These are phyloP conservation scores for Diglossa cyanea DNA, from an alignment of 2,797 vertebrate genomes.

Conservation along the genomic window DNA sequence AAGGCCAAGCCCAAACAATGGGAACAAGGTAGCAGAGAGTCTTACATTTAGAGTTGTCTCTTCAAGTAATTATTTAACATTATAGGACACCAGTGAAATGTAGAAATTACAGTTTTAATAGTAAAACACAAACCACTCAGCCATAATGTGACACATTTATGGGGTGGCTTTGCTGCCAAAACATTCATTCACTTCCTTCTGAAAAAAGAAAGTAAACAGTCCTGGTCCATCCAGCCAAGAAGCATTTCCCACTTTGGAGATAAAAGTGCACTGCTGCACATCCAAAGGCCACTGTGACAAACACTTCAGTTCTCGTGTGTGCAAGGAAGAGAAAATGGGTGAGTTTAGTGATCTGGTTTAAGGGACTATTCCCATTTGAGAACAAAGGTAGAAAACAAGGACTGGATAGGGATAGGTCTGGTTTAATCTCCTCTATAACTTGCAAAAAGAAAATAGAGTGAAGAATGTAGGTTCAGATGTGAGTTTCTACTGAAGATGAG, in stretches of 20 bases:
- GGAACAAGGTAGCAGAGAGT: neutral
- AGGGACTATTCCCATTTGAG: neutral
- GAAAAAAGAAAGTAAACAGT: neutral
- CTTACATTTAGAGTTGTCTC: neutral
- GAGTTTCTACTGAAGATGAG: neutral
- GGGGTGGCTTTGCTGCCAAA: neutral
- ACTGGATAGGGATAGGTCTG: neutral
- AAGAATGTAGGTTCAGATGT: neutral
- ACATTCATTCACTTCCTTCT: neutral
- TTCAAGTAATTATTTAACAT: neutral
- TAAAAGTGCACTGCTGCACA: neutral
- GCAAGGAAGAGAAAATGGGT: neutral
- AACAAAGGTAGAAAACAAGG: neutral
- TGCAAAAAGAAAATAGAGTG: neutral
- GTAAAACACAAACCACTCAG: neutral
- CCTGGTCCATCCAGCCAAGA: neutral
- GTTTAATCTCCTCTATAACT: neutral
- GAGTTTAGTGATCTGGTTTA: neutral
- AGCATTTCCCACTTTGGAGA: neutral
- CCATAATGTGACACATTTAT: neutral
- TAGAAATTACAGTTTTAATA: neutral
- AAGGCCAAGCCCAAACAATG: neutral
- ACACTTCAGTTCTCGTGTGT: neutral
- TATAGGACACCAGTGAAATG: neutral
- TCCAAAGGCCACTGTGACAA: neutral